Evolutionary conservation across 2,797 vertebrate species (phyloP), one percentile per base, ranked within the genome.

Genomic region (Capromys pilorides): DNA sequence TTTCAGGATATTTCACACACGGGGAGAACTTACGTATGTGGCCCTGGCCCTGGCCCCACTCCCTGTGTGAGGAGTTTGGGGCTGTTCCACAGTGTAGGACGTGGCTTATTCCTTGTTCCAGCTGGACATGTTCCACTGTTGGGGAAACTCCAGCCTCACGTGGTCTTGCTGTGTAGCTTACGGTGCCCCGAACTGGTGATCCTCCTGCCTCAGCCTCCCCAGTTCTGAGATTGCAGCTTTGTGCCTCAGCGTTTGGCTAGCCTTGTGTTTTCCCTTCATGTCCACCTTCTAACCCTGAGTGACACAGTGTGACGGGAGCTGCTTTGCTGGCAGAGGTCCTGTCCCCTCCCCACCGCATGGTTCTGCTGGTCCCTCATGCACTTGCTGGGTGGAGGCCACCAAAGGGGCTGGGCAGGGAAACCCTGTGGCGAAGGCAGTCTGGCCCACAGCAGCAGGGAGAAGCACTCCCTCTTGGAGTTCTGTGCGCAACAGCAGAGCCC

Each of bases 61-160:
- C 54, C 6, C 21, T 19, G 6, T 31, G 6, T 1, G 3, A 2
- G 26, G 33, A 54, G 45, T 54, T 11, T 49, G 6, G 57, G 49
- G 4, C 0, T n/a, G 49, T n/a, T 57, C 10, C 78, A 14, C 0
- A 2, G 33, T 1, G 6, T 18, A 0, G 4, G 8, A 16, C 0
- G 21, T 39, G 36, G 49, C 67, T 6, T 36, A 59, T 16, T 49
- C 69, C 5, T 0, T 22, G 16, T 28, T 5, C 19, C 3, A 2
- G n/a, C 21, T 36, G 73, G 69, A 54, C 26, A 21, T 0, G 5
- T n/a, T 33, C 31, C 6, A 2, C 5, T 4, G 1, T 5, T 22
- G 54, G 16, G 62, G 51, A 21, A 62, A 24, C 1, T 39, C 33
- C 18, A 51, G 11, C n/a, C 24, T 86, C 79, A 14, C n/a, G 33